A percentile compares a stretch with the other conserved stretches of the same genome.
These are phyloP conservation scores for Meganola albula DNA, from an alignment of 2,888 invertebrate genomes.

Conservation along the genomic window DNA sequence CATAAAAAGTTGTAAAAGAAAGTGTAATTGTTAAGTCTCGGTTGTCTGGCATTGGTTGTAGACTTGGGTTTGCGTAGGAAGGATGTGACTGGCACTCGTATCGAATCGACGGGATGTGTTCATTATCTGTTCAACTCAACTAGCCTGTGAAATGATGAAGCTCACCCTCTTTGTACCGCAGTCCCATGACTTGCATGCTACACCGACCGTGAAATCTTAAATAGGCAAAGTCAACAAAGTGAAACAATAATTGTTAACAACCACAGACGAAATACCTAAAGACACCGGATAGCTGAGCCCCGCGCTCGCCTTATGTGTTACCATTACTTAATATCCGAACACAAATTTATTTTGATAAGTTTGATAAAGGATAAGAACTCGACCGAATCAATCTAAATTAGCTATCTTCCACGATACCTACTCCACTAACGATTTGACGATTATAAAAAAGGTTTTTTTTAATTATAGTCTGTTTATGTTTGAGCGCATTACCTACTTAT, in stretches of 20 bases:
- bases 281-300: too few relatives aligned
- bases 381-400: too few relatives aligned
- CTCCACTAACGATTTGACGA: too few relatives aligned
- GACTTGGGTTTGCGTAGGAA: constrained; percentile 29
- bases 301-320: too few relatives aligned
- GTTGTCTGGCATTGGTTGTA: constrained; percentile 36
- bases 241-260: constrained; percentile 20
- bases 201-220: constrained; percentile 53
- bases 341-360: too few relatives aligned
- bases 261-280: too few relatives aligned
- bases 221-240: constrained; percentile 32
- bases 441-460: too few relatives aligned
- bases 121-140: constrained; percentile 39
- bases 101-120: constrained; percentile 56
- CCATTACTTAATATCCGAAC: too few relatives aligned
- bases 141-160: constrained; percentile 23
- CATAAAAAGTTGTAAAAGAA: constrained; percentile 41
- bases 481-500: too few relatives aligned
- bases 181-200: constrained; percentile 43
- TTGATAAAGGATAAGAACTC: too few relatives aligned
- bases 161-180: constrained; percentile 25
- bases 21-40: constrained; percentile 25
- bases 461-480: too few relatives aligned
- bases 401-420: too few relatives aligned
- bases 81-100: constrained; percentile 56